Conservation (phyloP, 2,888 invertebrate species). For the Patella ulyssiponensis region DNA sequence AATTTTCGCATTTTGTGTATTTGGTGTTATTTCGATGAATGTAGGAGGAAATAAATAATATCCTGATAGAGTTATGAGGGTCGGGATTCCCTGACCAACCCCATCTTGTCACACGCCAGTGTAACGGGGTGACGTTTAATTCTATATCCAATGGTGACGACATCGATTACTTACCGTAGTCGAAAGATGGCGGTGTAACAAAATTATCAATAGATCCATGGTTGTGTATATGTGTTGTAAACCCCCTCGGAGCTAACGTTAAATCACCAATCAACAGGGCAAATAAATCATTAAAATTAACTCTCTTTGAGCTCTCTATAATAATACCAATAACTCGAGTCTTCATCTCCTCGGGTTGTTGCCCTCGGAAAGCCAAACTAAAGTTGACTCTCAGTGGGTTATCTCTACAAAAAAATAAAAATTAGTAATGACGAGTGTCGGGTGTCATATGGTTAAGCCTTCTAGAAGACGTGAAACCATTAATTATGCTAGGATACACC, state of each 20-base stretch:
- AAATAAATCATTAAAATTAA: slow-evolving; percentile 23
- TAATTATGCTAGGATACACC: too few relatives aligned
- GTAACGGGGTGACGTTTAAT: too few relatives aligned
- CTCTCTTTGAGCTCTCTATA: slow-evolving; percentile 22
- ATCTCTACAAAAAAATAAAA: slow-evolving; percentile 38
- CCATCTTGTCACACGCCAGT: too few relatives aligned
- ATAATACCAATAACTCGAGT: slow-evolving; percentile 23
- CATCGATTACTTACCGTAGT: slow-evolving; percentile 27
- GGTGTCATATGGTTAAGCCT: background rate
- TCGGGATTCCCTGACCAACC: too few relatives aligned
- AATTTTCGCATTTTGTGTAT: too few relatives aligned
- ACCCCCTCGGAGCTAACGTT: slow-evolving; percentile 31
- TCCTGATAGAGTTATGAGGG: too few relatives aligned
- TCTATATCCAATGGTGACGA: too few relatives aligned
- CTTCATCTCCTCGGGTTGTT: slow-evolving; percentile 24
- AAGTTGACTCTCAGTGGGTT: slow-evolving; percentile 55
- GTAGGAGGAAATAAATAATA: too few relatives aligned
- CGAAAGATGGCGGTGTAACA: slow-evolving; percentile 19
- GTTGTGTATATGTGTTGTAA: slow-evolving; percentile 26
- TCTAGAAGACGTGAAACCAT: too few relatives aligned
- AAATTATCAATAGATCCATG: slow-evolving; percentile 6
- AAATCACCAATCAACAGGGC: slow-evolving; percentile 35
- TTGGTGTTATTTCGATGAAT: too few relatives aligned
- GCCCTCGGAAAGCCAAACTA: slow-evolving; percentile 51
- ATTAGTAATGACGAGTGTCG: background rate